A percentile compares a stretch with the other conserved stretches of the same genome.
Evolutionary conservation across 2,797 vertebrate genomes (phyloP).

Genomic region (Halcyon smyrnensis): DNA sequence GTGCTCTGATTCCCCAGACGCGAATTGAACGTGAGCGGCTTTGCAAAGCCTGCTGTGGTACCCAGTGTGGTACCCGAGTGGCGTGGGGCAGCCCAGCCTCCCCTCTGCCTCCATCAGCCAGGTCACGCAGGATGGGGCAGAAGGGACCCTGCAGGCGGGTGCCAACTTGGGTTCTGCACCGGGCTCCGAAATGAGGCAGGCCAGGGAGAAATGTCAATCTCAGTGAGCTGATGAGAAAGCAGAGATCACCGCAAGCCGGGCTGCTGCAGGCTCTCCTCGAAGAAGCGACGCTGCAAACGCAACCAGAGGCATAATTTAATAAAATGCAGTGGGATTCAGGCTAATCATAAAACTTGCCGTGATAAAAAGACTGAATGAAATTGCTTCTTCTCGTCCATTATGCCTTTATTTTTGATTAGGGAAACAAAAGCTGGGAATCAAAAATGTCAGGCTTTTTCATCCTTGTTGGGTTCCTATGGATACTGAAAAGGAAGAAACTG

Average conservation of each 20-base stretch:
- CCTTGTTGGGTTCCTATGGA: not conserved
- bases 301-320: constrained; percentile 43
- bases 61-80: not conserved
- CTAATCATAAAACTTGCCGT: constrained; percentile 20
- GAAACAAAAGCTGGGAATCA: constrained; percentile 60
- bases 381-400: constrained; percentile 18
- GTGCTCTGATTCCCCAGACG: constrained; percentile 41
- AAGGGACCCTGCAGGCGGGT: not conserved
- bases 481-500: constrained; percentile 41
- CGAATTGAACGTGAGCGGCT: constrained; percentile 48
- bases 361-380: constrained; percentile 37
- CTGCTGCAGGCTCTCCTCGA: constrained; percentile 1
- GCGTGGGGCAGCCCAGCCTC: not conserved
- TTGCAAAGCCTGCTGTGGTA: constrained; percentile 57
- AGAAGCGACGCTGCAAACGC: constrained; percentile 5
- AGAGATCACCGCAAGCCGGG: not conserved
- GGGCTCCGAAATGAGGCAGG: not conserved
- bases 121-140: not conserved
- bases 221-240: not conserved
- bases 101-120: not conserved
- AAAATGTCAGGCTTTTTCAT: constrained; percentile 36
- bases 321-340: constrained; percentile 40
- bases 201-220: constrained; percentile 15
- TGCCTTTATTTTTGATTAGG: constrained; percentile 43
- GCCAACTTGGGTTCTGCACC: not conserved